Percentiles rank a stretch among this genome's conserved stretches.
These are phyloP conservation scores for Drosophila niveifrons DNA, from an alignment of 2,888 invertebrate genomes.

Conservation along the genomic window DNA sequence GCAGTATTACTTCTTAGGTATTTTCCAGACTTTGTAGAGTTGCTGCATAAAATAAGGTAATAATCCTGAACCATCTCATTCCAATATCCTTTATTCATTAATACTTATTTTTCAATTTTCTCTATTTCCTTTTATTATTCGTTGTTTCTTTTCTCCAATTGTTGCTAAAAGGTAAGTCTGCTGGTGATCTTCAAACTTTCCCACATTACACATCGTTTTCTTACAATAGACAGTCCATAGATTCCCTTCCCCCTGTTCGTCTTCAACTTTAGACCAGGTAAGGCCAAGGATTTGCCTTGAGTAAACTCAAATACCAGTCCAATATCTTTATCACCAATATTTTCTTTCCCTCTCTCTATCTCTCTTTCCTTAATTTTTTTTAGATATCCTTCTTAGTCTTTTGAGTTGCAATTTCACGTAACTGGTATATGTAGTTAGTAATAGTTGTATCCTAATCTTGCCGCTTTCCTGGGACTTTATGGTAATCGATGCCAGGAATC, in stretches of 20 bases:
- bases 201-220: too few species aligned
- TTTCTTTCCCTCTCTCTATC: not conserved
- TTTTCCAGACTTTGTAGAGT: not conserved
- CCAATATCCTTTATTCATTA: not conserved
- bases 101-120: not conserved
- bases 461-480: not conserved
- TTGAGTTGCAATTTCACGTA: not conserved
- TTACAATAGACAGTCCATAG: too few species aligned
- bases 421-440: too few species aligned
- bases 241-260: not conserved
- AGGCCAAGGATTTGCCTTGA: not conserved
- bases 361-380: not conserved
- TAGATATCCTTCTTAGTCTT: not conserved
- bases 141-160: not conserved
- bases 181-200: not conserved
- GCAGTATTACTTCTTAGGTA: not conserved
- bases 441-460: too few species aligned
- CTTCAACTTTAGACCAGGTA: not conserved
- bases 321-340: too few species aligned
- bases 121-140: not conserved
- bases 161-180: not conserved
- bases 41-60: not conserved
- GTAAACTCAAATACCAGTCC: not conserved
- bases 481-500: not conserved
- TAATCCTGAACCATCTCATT: not conserved